phyloP scores from a whole-genome alignment of 2,113 vertebrate species.

The Malaclemys terrapin region DNA sequence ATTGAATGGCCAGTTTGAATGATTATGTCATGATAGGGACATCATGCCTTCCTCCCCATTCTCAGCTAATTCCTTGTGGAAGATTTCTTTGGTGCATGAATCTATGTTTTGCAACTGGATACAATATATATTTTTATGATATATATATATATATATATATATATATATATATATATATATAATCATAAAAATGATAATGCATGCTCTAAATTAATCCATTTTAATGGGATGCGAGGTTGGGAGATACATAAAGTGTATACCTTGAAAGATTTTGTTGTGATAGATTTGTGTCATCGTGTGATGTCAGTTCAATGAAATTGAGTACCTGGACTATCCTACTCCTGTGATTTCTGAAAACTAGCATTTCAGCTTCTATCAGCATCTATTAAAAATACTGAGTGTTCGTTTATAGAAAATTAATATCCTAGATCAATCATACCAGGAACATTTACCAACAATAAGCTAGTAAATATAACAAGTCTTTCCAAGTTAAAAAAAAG shows the following conservation, averaged over 20 bases:
- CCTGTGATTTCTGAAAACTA: constrained; percentile 38
- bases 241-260: not conserved
- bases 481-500: not conserved
- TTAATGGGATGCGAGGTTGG: not conserved
- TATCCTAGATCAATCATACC: not conserved
- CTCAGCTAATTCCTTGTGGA: not conserved
- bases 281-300: constrained; percentile 13
- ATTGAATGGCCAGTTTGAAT: not conserved
- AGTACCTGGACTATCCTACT: constrained; percentile 29
- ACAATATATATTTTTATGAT: no score
- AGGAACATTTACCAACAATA: not conserved
- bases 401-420: constrained; percentile 28
- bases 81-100: not conserved
- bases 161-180: no score
- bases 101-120: not conserved
- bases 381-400: constrained; percentile 38
- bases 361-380: constrained; percentile 51
- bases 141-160: not conserved
- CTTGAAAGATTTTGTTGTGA: constrained; percentile 8
- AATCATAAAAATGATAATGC: not conserved
- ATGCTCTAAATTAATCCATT: not conserved
- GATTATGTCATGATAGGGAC: not conserved
- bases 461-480: not conserved
- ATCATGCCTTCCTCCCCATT: not conserved
- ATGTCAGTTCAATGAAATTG: constrained; percentile 33